A percentile compares a stretch with the other conserved stretches of the same genome.
phyloP scores from a whole-genome alignment of 2,888 invertebrate species.

The Erebia epiphron region DNA sequence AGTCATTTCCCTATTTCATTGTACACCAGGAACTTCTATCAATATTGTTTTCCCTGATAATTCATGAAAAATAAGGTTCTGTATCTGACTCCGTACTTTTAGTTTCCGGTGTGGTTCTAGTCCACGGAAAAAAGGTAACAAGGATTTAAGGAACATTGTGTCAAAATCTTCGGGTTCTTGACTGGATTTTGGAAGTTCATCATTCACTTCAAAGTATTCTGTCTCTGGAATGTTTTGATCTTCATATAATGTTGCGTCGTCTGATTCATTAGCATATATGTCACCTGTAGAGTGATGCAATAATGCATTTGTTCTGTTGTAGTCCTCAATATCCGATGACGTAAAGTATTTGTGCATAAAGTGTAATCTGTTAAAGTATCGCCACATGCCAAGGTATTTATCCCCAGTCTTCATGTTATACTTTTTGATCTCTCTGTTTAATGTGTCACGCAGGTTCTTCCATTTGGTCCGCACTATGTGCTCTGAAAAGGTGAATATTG shows the following conservation, averaged over 20 bases:
- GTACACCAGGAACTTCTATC: neutral
- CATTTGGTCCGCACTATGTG: neutral
- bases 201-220: neutral
- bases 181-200: neutral
- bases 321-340: neutral
- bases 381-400: neutral
- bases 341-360: conserved; percentile 1
- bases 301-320: neutral
- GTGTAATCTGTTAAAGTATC: neutral
- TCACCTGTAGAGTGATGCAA: neutral
- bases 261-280: neutral
- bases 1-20: too few species aligned
- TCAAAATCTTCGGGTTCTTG: neutral
- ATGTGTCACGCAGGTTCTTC: neutral
- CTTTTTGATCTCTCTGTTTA: neutral
- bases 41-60: neutral
- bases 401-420: neutral
- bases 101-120: neutral
- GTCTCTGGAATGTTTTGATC: neutral
- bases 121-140: neutral
- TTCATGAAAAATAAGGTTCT: neutral
- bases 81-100: neutral
- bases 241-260: neutral
- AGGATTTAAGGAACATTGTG: neutral
- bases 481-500: neutral